phyloP scores from a whole-genome alignment of 35 echinoderm and acorn worm genomes.

The Nesometra sesokonis region DNA sequence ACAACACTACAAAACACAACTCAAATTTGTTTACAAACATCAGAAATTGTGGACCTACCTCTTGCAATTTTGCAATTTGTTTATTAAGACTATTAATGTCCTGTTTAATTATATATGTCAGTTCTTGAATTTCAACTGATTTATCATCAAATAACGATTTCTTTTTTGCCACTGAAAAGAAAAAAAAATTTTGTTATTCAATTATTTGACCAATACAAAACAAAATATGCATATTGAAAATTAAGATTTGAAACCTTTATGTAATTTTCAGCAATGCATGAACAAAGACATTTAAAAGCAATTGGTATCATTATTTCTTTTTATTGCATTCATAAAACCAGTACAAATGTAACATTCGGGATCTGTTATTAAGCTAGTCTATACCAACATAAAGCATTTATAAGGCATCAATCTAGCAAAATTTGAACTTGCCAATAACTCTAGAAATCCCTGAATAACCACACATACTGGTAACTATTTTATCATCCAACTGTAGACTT shows the following conservation, averaged over 20 bases:
- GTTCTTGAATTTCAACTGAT: conserved; percentile 97
- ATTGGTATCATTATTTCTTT: too few species aligned
- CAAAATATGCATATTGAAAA: not conserved
- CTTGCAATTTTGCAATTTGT: conserved; percentile 86
- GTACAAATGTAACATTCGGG: too few species aligned
- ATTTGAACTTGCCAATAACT: too few species aligned
- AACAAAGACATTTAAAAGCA: not conserved
- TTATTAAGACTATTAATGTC: conserved; percentile 99
- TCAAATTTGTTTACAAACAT: too few species aligned
- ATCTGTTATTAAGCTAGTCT: too few species aligned
- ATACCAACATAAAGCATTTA: too few species aligned
- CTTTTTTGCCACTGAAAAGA: conserved; percentile 86
- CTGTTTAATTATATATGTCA: conserved; percentile 99
- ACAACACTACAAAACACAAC: too few species aligned
- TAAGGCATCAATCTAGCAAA: too few species aligned
- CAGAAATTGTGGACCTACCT: conserved; percentile 35
- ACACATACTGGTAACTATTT: too few species aligned
- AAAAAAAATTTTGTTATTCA: conserved; percentile 4
- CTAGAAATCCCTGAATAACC: too few species aligned
- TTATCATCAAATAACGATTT: conserved; percentile 99
- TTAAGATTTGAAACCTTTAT: not conserved
- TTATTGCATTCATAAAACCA: too few species aligned
- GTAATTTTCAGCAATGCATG: not conserved
- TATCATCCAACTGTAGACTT: too few species aligned
- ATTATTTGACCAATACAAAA: not conserved